Base-by-base conservation (phyloP, 2,888 invertebrate species). In the Limenitis camilla region DNA sequence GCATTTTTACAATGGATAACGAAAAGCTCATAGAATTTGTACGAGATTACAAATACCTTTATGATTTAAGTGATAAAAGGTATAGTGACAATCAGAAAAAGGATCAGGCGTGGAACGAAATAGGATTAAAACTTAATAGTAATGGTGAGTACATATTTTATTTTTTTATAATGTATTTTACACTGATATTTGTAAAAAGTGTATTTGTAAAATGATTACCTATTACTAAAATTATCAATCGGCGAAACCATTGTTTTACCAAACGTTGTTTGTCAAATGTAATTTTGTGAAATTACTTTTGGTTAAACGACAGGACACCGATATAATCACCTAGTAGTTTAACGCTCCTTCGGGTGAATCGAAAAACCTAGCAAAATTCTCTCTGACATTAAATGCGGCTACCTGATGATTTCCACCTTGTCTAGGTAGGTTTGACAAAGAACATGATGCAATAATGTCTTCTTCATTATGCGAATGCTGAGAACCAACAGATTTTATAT, bases 91-190 rank as follows among this genome's bases (percentile, higher is more conserved):
- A 42, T 42, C 31, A 32, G 42, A 42, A 42, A 42, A 42, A 42
- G 42, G 42, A 42, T 42, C 32, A 42, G 42, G 42, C 42, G 42
- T 42, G 42, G 42, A 42, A 42, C 31, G 42, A 42, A 42, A 42
- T 42, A 42, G 32, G 42, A 42, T 32, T 42, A 42, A 42, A 42
- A 42, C 42, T 42, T 42, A 42, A 40, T 40, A 40, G 40, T 40
- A 40, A 27, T 40, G 40, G 40, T 40, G 40, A 40, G 40, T 40
- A 40, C 40, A 40, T 40, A 40, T 40, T 40, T 40, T 40, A 40
- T 40, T 40, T 11, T 40, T 40, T 11, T 11, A 40, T 40, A 40
- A 19, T 27, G 40, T 40, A 40, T 40, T 40, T 40, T 40, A 40
- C 40, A 40, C 27, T 40, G 11, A 7, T 40, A 19, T 40, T 38